Evolutionary conservation across 2,113 vertebrate species (phyloP).

Genomic region (Zootoca vivipara): DNA sequence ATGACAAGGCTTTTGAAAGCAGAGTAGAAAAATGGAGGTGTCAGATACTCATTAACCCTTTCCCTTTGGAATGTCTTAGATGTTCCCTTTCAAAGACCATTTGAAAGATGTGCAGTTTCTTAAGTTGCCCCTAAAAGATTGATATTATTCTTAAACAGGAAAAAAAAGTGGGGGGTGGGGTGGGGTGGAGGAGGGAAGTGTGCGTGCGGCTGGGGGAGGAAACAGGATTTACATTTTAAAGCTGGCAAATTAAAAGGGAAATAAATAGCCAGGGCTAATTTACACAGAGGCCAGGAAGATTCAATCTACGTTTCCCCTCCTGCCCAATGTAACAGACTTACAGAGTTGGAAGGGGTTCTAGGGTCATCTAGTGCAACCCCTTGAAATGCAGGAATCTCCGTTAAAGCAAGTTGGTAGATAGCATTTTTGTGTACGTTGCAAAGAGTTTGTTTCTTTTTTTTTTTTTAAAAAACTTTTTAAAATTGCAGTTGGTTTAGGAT

Average conservation of each 20-base stretch:
- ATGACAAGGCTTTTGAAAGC: slow-evolving; percentile 4
- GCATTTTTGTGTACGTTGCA: neutral
- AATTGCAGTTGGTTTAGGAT: no score
- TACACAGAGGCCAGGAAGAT: neutral
- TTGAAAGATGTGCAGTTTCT: slow-evolving; percentile 16
- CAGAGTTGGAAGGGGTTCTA: no score
- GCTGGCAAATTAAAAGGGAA: neutral
- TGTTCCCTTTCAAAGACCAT: slow-evolving; percentile 44
- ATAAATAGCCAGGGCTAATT: neutral
- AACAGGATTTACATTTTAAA: slow-evolving; percentile 1
- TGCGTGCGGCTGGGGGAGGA: neutral
- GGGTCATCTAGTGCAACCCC: no score
- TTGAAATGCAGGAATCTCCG: no score
- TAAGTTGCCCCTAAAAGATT: neutral
- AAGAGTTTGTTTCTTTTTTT: neutral
- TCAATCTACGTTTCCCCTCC: neutral
- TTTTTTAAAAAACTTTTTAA: no score
- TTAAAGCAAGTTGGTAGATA: neutral
- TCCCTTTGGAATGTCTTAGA: slow-evolving; percentile 26
- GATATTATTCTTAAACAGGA: neutral
- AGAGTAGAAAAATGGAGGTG: neutral
- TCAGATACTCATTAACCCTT: slow-evolving; percentile 40
- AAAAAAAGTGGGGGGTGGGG: neutral
- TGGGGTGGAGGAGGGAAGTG: neutral
- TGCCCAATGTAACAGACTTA: no score